Evolutionary conservation across 2,888 invertebrate genomes (phyloP), one percentile per base, ranked within the genome.

Genomic region (Chymomyza caudatula): DNA sequence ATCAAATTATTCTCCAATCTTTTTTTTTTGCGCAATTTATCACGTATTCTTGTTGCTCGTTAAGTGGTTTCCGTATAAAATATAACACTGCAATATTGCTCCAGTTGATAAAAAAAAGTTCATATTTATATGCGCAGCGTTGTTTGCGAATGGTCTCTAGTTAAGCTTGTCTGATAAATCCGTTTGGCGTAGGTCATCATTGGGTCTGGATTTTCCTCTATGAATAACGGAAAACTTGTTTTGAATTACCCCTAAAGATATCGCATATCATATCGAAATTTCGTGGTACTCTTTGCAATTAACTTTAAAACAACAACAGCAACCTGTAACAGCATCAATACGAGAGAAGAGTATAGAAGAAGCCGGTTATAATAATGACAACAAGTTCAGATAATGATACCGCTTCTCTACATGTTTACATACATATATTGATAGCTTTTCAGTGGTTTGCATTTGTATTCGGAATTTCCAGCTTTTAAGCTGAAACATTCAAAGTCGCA

Each of bases 391-490:
- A 70, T 70, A 71, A 71, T 70, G 71, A 70, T 70, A 59, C 60
- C 65, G 43, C 47, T 47, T 47, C 47, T 47, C 19, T 6, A 47
- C 22, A 8, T n/a, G 11, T 15, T 4, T 67, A 51, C 65, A 17
- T 55, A 59, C 53, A 47, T 60, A 62, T 67, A 71, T 71, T 78
- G 69, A 84, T 74, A 76, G 69, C 59, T 74, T 67, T 65, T 67
- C n/a, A 23, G n/a, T 62, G 37, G 58, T 68, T 58, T 57, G 57
- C 37, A 55, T 66, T 73, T 78, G 47, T 17, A 43, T 3, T 65
- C 76, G 82, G 84, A 60, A 81, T 78, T 82, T 81, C 82, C 84
- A 82, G 82, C 84, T 82, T 82, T 78, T 69, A 64, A 72, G 69
- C 69, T 29, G 47, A 17, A 1, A 15, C 47, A 43, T 49, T 54